Percentiles rank a stretch among this genome's conserved stretches.
Conservation (phyloP, 2,113 vertebrate species). For the Theropithecus gelada region DNA sequence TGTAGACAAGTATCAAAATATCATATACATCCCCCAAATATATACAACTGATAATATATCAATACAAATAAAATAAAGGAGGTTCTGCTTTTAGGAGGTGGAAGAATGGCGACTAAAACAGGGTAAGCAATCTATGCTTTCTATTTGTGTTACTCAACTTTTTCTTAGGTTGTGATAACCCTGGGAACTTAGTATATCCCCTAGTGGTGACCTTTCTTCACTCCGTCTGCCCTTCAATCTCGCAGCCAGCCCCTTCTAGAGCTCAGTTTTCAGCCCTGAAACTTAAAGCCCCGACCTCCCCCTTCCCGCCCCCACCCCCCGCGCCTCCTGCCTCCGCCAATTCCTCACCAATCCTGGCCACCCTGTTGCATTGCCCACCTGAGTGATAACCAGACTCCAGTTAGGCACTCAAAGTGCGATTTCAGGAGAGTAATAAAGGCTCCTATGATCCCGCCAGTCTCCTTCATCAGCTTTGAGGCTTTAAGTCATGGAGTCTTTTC, state of each 20-base stretch:
- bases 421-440: background rate
- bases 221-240: background rate
- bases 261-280: background rate
- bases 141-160: background rate
- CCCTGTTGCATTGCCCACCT: background rate
- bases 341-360: background rate
- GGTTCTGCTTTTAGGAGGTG: background rate
- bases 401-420: background rate
- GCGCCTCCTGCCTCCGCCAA: too few relatives aligned
- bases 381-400: background rate
- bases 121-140: background rate
- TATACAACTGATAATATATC: background rate
- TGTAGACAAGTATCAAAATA: background rate
- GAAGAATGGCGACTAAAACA: background rate
- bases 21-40: background rate
- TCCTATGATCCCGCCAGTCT: background rate
- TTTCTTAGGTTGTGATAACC: background rate
- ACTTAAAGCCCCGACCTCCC: background rate
- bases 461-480: background rate
- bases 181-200: background rate
- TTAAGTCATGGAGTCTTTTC: background rate
- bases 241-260: background rate
- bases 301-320: too few relatives aligned
- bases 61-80: conserved; percentile 1
- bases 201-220: background rate